Base-by-base conservation (phyloP, 2,113 vertebrate species). In the Toxotes chatareus region DNA sequence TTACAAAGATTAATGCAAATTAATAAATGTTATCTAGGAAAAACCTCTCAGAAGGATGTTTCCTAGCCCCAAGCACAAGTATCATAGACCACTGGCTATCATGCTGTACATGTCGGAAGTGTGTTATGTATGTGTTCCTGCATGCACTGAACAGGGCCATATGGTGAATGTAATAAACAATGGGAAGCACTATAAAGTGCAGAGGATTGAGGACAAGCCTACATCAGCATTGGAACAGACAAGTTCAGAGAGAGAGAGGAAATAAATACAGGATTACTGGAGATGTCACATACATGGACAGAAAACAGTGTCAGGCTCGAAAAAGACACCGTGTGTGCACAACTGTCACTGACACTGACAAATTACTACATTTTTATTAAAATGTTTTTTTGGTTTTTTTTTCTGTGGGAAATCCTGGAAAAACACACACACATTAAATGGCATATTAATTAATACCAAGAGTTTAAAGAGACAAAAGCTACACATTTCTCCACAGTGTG, bases 161-260 rank as follows among this genome's bases (percentile, higher is more conserved):
- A 84, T 76, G 62, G 61, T 76, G 38, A 82, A 51, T 59, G 53
- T 46, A 77, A 61, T 84, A 79, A 86, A 84, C 79, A 90, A 86
- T 83, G 47, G 40, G 51, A 80, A 56, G 61, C 56, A 61, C 60
- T 76, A 38, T 70, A 57, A 82, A 85, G 66, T 79, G 67, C 69
- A 88, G 61, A 86, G 92, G 92, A 92, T 90, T 90, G 78, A 85
- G 89, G 88, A 85, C 86, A 82, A 84, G 86, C 79, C 72, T 71
- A 88, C 88, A 90, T 84, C 82, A 83, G 66, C 61, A 83, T 62
- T 12, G 10, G 55, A 84, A 47, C 55, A 68, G 80, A 86, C 0
- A n/a, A 87, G 72, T 83, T 85, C 84, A 83, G 60, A 87, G 75
- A 66, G 69, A n/a, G 63, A 76, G 68, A 56, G 36, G n/a, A 83